Percentiles rank a stretch among this genome's conserved stretches.
Conservation (phyloP, 2,888 invertebrate species). For the Tetranychus piercei region DNA sequence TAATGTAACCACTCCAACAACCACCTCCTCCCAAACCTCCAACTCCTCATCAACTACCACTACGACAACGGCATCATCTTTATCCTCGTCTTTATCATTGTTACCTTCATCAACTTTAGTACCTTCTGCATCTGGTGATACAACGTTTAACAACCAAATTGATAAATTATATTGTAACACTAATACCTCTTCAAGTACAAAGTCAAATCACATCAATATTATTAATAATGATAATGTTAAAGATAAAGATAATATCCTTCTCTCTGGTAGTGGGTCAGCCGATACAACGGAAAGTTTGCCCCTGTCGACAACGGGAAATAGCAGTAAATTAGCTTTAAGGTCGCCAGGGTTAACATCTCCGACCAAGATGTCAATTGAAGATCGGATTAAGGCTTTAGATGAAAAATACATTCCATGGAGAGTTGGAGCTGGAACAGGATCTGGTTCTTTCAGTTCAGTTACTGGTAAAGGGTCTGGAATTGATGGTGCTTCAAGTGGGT, state of each 20-base stretch:
- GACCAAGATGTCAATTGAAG: slow-evolving; percentile 8
- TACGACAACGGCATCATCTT: background rate
- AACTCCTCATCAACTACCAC: background rate
- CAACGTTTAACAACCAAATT: background rate
- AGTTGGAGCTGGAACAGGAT: slow-evolving; percentile 9
- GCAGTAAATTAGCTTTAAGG: background rate
- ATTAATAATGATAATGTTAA: background rate
- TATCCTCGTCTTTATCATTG: background rate
- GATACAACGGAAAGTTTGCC: slow-evolving; percentile 4
- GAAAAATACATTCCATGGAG: slow-evolving; percentile 76
- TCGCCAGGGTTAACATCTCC: slow-evolving; percentile 7
- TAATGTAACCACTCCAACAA: background rate
- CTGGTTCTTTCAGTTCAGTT: background rate
- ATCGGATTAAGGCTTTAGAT: slow-evolving; percentile 66
- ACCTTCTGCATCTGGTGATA: background rate
- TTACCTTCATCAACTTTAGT: background rate
- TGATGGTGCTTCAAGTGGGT: background rate
- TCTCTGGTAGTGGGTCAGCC: background rate
- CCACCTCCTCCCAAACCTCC: background rate
- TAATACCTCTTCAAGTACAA: slow-evolving; percentile 2
- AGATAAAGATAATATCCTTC: slow-evolving; percentile 1
- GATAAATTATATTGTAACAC: slow-evolving; percentile 2
- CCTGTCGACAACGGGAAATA: background rate
- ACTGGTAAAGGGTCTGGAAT: background rate
- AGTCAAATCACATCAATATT: background rate